Evolutionary conservation across 2,888 invertebrate species (phyloP).

Genomic region (Platycheirus rosarum): DNA sequence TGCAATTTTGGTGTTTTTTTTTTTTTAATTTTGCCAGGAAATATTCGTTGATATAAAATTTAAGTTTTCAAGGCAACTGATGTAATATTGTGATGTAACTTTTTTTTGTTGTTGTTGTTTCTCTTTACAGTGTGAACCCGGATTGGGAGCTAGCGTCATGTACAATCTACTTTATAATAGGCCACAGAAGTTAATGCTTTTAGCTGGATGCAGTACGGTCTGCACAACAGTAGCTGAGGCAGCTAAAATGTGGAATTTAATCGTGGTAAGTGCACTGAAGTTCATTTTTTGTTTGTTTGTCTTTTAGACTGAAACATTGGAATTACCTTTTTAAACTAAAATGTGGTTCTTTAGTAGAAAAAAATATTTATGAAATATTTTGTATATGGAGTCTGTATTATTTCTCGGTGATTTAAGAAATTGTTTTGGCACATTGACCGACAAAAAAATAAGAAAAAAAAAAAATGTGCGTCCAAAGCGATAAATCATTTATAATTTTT

Average conservation of each 20-base stretch:
- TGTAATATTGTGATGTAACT: slow-evolving; percentile 23
- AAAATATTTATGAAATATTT: no score
- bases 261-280: slow-evolving; percentile 94
- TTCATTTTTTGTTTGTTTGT: not conserved
- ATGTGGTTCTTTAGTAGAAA: no score
- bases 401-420: no score
- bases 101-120: slow-evolving; percentile 72
- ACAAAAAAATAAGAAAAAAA: no score
- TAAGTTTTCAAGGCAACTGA: no score
- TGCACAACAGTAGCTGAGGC: slow-evolving; percentile 99
- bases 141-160: slow-evolving; percentile 98
- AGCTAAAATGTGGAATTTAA: slow-evolving; percentile 99
- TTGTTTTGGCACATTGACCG: no score
- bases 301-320: not conserved
- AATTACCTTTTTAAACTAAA: no score
- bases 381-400: no score
- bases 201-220: slow-evolving; percentile 99
- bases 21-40: not conserved
- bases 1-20: not conserved
- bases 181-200: slow-evolving; percentile 95
- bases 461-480: no score
- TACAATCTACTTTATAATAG: slow-evolving; percentile 98
- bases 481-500: no score
- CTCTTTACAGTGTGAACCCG: slow-evolving; percentile 95
- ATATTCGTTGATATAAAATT: not conserved